Conservation (phyloP, 2,888 invertebrate species). For the Criorhina ranunculi region DNA sequence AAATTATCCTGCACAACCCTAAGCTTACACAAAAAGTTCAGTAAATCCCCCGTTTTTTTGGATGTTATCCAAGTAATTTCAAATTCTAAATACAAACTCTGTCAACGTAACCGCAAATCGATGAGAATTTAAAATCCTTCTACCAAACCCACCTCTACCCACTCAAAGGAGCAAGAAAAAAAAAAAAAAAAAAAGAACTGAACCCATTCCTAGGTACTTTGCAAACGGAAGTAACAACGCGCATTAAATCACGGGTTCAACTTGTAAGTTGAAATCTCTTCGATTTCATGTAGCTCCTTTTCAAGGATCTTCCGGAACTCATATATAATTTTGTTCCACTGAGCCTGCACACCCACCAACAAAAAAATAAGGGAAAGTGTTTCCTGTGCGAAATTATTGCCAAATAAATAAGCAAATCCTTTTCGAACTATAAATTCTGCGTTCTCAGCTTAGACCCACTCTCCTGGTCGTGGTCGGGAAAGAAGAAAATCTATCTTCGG, state of each 20-base stretch:
- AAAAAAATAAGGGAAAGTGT: constrained; percentile 49
- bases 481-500: constrained; percentile 26
- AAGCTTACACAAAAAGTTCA: background rate
- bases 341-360: constrained; percentile 10
- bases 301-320: constrained; percentile 59
- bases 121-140: constrained; percentile 4
- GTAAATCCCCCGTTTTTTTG: background rate
- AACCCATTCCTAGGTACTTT: constrained; percentile 22
- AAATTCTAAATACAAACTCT: constrained; percentile 1
- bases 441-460: constrained; percentile 26
- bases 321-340: constrained; percentile 60
- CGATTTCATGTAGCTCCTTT: constrained; percentile 54
- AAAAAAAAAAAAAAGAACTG: too few relatives aligned
- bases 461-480: background rate
- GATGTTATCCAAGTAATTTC: background rate
- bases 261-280: constrained; percentile 65
- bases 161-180: background rate
- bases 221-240: constrained; percentile 40
- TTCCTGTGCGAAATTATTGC: constrained; percentile 76
- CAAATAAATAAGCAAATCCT: constrained; percentile 76
- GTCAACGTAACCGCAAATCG: constrained; percentile 42
- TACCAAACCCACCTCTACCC: constrained; percentile 27
- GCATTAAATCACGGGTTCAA: constrained; percentile 62
- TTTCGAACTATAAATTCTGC: constrained; percentile 72
- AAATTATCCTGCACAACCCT: background rate